phyloP scores from a whole-genome alignment of 2,113 vertebrate species.

The Corythaeola cristata region DNA sequence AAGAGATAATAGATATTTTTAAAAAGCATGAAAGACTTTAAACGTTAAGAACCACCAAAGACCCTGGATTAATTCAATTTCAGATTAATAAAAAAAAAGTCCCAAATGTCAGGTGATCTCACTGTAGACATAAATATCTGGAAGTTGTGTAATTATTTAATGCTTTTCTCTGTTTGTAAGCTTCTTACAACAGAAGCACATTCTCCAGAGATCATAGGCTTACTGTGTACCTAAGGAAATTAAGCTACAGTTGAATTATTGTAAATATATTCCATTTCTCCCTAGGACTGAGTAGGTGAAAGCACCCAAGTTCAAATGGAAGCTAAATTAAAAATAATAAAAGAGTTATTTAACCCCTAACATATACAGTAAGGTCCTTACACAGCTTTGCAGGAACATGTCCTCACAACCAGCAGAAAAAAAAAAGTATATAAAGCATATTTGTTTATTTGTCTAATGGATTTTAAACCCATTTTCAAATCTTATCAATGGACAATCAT shows the following conservation, averaged over 20 bases:
- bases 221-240: conserved; percentile 35
- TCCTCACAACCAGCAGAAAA: not conserved
- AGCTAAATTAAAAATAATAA: not conserved
- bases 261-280: conserved; percentile 39
- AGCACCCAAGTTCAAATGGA: conserved; percentile 19
- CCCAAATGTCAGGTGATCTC: not conserved
- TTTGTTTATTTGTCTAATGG: not conserved
- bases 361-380: not conserved
- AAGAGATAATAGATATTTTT: not conserved
- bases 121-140: conserved; percentile 4
- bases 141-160: conserved; percentile 28
- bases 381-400: not conserved
- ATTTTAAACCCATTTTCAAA: not conserved
- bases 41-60: not conserved
- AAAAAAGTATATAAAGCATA: not conserved
- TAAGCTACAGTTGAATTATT: conserved; percentile 25
- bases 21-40: not conserved
- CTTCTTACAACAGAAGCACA: conserved; percentile 15
- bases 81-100: not conserved
- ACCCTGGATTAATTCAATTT: not conserved
- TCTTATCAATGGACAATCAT: not conserved
- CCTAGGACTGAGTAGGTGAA: not conserved
- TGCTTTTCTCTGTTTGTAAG: conserved; percentile 4
- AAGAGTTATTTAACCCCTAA: conserved; percentile 10
- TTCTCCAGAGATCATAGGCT: conserved; percentile 35